Conservation (phyloP, 2,888 invertebrate genomes). For the Caenorhabditis angaria region DNA sequence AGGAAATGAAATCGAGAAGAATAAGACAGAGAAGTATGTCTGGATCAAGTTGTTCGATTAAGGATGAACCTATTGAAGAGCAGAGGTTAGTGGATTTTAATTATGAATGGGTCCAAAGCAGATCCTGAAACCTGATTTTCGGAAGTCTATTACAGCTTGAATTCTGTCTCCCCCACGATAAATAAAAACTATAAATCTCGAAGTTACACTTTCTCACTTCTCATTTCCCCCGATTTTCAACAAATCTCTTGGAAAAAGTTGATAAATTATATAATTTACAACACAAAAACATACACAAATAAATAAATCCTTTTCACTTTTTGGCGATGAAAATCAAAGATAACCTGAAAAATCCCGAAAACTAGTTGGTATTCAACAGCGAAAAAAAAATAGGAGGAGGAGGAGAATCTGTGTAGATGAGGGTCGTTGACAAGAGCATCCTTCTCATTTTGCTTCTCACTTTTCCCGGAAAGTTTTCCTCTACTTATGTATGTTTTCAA, state of each 20-base stretch:
- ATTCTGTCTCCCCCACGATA: background rate
- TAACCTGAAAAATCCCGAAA: conserved; percentile 8
- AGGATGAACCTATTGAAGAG: background rate
- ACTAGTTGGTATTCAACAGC: conserved; percentile 1
- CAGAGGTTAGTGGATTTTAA: background rate
- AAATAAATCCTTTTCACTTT: conserved; percentile 2
- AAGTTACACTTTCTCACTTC: background rate
- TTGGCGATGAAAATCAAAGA: background rate
- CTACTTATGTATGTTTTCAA: too few relatives aligned
- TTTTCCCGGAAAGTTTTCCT: background rate
- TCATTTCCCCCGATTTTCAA: too few relatives aligned
- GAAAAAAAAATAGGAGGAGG: conserved; percentile 8
- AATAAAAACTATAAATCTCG: too few relatives aligned
- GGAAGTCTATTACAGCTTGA: too few relatives aligned
- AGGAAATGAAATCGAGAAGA: conserved; percentile 16
- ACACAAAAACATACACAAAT: background rate
- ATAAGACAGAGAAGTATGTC: conserved; percentile 1
- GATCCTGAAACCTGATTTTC: too few relatives aligned
- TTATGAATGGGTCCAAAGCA: background rate
- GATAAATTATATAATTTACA: background rate
- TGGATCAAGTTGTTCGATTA: background rate
- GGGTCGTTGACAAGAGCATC: conserved; percentile 7
- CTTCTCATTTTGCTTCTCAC: conserved; percentile 28
- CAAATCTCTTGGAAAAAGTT: background rate
- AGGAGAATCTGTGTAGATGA: conserved; percentile 15